Conservation (phyloP, 1,140 invertebrate species). For the Dufourea novaeangliae region DNA sequence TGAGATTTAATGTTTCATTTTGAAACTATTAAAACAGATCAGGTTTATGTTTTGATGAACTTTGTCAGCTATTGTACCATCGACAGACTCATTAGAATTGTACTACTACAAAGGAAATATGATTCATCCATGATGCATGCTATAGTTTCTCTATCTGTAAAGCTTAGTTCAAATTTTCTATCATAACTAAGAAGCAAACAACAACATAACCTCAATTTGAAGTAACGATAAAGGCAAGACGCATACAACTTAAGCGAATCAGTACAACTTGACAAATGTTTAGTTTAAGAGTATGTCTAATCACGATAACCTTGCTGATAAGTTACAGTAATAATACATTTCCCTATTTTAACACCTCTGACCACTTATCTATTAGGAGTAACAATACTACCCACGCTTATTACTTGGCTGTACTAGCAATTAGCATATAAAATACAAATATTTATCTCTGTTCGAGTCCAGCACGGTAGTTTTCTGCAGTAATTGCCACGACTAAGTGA, state of each 20-base stretch:
- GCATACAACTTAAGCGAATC: too few relatives aligned
- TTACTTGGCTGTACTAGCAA: background rate
- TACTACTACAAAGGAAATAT: background rate
- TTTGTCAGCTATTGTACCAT: too few relatives aligned
- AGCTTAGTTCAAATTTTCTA: background rate
- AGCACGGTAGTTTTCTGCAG: background rate
- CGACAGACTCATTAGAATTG: too few relatives aligned
- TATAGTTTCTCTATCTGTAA: too few relatives aligned
- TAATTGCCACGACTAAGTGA: background rate
- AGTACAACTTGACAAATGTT: background rate
- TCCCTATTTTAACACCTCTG: background rate
- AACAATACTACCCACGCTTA: background rate
- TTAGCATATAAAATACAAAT: background rate
- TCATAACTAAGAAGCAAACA: background rate
- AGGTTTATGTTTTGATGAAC: too few relatives aligned
- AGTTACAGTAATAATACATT: background rate
- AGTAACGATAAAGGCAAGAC: background rate
- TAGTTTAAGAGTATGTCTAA: background rate
- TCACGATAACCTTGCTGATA: background rate
- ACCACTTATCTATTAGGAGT: too few relatives aligned
- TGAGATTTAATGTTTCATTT: too few relatives aligned
- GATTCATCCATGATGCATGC: background rate
- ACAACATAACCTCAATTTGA: conserved; percentile 24
- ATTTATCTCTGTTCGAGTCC: background rate
- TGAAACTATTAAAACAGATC: too few relatives aligned